Conservation (phyloP, 2,888 invertebrate species). For the Cephus sareptanus region DNA sequence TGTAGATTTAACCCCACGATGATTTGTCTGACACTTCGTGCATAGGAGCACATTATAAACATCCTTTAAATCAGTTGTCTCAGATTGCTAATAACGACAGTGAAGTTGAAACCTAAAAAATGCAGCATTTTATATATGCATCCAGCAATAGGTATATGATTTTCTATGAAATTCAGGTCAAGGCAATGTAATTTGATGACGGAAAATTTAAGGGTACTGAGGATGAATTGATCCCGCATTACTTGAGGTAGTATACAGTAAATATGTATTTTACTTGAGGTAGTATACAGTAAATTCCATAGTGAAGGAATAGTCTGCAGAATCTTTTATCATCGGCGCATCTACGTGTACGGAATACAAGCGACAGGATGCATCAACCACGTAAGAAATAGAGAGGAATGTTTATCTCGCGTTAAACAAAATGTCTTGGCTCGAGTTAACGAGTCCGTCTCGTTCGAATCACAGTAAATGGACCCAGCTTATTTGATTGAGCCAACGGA, state of each 20-base stretch:
- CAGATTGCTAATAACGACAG: no score
- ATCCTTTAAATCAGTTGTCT: no score
- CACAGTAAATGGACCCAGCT: slow-evolving; percentile 4
- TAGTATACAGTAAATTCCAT: background rate
- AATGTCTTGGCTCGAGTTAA: background rate
- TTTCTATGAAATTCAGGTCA: no score
- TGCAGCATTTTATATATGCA: no score
- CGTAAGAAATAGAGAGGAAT: background rate
- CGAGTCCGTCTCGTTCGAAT: background rate
- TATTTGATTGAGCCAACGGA: slow-evolving; percentile 16
- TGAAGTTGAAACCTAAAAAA: no score
- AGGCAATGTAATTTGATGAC: no score
- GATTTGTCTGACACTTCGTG: background rate
- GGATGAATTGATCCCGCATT: background rate
- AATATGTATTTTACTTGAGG: background rate
- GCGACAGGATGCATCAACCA: background rate
- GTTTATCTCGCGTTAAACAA: background rate
- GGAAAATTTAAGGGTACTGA: background rate
- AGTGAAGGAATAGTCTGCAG: background rate
- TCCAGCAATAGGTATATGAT: no score
- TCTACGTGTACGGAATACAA: background rate
- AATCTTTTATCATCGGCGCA: background rate
- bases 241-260: background rate
- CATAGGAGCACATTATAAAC: no score
- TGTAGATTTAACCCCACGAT: background rate